Evolutionary conservation across 2,888 invertebrate genomes (phyloP), one percentile per base, ranked within the genome.

Genomic region (Willowsia nigromaculata): DNA sequence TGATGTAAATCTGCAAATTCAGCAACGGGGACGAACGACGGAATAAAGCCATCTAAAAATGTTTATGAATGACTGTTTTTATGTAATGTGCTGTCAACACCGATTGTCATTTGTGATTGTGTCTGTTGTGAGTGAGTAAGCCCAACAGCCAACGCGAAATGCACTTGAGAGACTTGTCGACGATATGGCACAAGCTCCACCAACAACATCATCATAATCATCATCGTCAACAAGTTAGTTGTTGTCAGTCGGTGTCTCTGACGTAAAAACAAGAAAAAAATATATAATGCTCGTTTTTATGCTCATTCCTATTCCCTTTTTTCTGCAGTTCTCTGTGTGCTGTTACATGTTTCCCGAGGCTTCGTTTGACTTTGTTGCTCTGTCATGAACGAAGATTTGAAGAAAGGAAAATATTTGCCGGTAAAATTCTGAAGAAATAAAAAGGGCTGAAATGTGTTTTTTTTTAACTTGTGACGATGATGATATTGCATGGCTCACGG

Each of bases 51-150:
- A 83, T 33, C n/a, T 65, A 59, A 43, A 59, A 85, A 43, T 74
- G 74, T 85, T 85, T 68, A 50, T 85, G 85, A 85, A 85, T 85
- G 85, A 85, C 85, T 85, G 15, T 68, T 81, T 68, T 74, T 85
- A 71, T 62, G 65, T 71, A 65, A 68, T 25, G 43, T 71, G 71
- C 47, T 84, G 84, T 84, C 84, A 84, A 53, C 84, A 65, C 71
- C 18, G 25, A 59, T 65, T 65, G 37, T 56, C 50, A 47, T 78
- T 78, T n/a, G 13, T 78, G 22, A 25, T 37, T 33, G 40, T 40
- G 15, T 18, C 5, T n/a, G 7, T 71, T 37, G 25, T 25, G 22
- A 56, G 33, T 33, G 65, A 27, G 30, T 33, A 65, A n/a, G 33
- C 9, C 27, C 62, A 27, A 11, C 30, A 65, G 30, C 56, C 30